Conservation (phyloP, 2,113 vertebrate genomes). For the Eonycteris spelaea region DNA sequence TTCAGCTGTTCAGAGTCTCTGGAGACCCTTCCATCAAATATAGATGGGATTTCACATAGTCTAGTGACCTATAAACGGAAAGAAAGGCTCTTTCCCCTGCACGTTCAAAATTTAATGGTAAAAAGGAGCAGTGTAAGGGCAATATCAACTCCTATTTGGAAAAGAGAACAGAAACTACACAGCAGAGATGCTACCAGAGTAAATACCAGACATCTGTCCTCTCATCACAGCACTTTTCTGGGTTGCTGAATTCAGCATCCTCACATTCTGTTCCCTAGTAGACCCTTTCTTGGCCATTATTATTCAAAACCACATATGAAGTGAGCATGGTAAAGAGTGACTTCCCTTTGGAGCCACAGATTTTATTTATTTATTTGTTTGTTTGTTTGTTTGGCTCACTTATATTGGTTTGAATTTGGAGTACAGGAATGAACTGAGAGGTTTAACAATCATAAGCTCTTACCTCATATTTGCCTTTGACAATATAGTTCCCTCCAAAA, state of each 20-base stretch:
- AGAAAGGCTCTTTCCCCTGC: background rate
- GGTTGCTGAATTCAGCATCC: background rate
- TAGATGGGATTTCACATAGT: background rate
- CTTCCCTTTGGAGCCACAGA: background rate
- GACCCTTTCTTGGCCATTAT: background rate
- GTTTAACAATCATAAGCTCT: background rate
- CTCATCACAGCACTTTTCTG: background rate
- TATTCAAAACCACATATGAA: background rate
- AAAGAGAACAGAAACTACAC: background rate
- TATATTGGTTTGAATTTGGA: background rate
- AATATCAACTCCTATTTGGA: background rate
- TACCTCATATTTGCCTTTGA: background rate
- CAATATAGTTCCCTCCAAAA: background rate
- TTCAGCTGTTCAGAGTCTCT: background rate
- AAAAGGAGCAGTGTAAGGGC: too few relatives aligned
- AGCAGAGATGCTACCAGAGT: background rate
- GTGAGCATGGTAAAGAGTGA: background rate
- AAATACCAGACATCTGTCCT: background rate
- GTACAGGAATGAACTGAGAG: background rate
- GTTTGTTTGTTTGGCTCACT: background rate
- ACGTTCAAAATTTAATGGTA: background rate
- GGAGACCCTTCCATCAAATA: background rate
- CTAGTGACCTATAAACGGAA: background rate
- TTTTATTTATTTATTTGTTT: too few relatives aligned
- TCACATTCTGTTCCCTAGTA: background rate